These are phyloP conservation scores for Heliconius cydno DNA, from an alignment of 2,888 invertebrate species.

Conservation along the genomic window DNA sequence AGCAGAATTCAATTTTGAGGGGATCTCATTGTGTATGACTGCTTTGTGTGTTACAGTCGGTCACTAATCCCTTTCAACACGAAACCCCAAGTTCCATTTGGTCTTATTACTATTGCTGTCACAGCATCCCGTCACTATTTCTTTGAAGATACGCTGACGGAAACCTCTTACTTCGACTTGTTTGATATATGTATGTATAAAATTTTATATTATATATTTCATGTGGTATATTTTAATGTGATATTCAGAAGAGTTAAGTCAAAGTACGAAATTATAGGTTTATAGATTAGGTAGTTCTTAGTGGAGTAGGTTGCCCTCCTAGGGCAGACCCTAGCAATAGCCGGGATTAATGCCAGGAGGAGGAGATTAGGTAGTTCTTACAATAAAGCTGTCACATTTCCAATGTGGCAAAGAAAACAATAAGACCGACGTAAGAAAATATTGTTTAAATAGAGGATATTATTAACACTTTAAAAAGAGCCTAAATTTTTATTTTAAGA, in stretches of 20 bases:
- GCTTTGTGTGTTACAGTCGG: slow-evolving; percentile 45
- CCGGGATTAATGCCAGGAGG: no score
- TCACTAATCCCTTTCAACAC: slow-evolving; percentile 53
- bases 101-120: slow-evolving; percentile 65
- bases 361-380: no score
- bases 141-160: slow-evolving; percentile 55
- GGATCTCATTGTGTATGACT: slow-evolving; percentile 30
- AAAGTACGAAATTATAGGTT: no score
- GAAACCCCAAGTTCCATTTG: slow-evolving; percentile 60
- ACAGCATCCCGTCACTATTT: slow-evolving; percentile 61
- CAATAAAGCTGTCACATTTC: no score
- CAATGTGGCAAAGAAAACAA: no score
- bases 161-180: slow-evolving; percentile 44
- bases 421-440: no score
- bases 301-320: no score
- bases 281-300: no score
- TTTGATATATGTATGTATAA: slow-evolving; percentile 3
- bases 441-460: no score
- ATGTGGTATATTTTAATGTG: background rate
- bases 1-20: slow-evolving; percentile 34
- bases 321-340: no score
- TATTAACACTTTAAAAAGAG: no score
- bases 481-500: no score
- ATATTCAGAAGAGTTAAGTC: background rate
- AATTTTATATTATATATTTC: slow-evolving; percentile 6